Evolutionary conservation across 2,797 vertebrate species (phyloP), one percentile per base, ranked within the genome.

Genomic region (Myiotriccus ornatus): DNA sequence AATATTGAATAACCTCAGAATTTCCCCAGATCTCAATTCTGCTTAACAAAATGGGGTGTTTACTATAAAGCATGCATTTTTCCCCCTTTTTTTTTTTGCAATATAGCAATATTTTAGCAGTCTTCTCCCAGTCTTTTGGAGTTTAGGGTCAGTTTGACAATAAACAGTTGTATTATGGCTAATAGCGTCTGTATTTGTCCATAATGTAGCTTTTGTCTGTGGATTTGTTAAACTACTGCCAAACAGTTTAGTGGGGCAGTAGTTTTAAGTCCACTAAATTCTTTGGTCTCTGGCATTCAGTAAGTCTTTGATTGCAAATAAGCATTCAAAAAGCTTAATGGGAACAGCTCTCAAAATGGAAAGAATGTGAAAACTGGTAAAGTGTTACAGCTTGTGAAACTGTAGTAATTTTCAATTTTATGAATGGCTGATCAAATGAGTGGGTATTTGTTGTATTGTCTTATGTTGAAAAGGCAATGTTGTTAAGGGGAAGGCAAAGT

Each of bases 191-290:
- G 25, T 80, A 35, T 91, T 79, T 93, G 49, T 56, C n/a, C 62
- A 46, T 80, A 88, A 91, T 43, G 41, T 27, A 44, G 62, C 76
- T 94, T 93, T 91, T 94, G 84, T 75, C 59, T 76, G 30, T 73
- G 77, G 63, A 56, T 90, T 91, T 92, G 62, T 64, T 91, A 25
- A 83, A 67, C 69, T 49, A 27, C 74, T 87, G 21, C 14, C 1
- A 62, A 73, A 44, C 46, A 32, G 49, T 75, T 93, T 23, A 86
- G 39, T 32, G 59, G 77, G 67, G 67, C 49, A 25, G 44, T 87
- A 62, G 25, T 53, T 79, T 50, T 62, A 84, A 77, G 43, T 82
- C 43, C 25, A 5, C 27, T 65, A 34, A 24, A 53, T 76, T 69
- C 35, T 39, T 74, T 60, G 37, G 17, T 69, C 91, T 91, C 70